These are phyloP conservation scores for Synergus umbraculus DNA, from an alignment of 2,888 invertebrate genomes.

Conservation along the genomic window DNA sequence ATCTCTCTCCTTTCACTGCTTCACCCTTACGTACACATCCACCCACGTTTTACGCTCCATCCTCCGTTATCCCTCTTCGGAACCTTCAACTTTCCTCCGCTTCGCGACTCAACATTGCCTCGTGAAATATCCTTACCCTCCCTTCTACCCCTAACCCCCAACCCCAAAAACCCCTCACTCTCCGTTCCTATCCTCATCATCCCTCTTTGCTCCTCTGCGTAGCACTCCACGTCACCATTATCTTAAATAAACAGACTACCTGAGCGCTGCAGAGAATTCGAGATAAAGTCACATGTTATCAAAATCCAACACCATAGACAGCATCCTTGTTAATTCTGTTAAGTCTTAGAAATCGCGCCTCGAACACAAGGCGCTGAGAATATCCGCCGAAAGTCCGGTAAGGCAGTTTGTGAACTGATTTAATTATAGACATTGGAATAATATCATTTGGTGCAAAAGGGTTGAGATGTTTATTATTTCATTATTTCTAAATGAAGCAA, in stretches of 20 bases:
- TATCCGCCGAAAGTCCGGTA: constrained; percentile 25
- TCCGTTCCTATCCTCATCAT: background rate
- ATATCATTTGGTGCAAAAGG: background rate
- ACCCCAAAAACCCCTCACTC: background rate
- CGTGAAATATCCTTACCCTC: constrained; percentile 22
- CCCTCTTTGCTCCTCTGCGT: constrained; percentile 24
- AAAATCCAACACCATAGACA: constrained; percentile 42
- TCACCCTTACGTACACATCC: background rate
- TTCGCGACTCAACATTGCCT: constrained; percentile 29
- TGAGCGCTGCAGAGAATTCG: constrained; percentile 29
- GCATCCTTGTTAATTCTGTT: constrained; percentile 46
- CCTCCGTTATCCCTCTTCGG: background rate
- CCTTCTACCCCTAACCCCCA: background rate
- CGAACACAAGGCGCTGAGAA: constrained; percentile 24
- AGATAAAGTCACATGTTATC: constrained; percentile 41
- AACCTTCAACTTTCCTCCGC: constrained; percentile 23
- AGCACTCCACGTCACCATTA: constrained; percentile 41
- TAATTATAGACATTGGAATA: background rate
- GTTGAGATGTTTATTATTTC: background rate
- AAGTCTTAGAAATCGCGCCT: constrained; percentile 42
- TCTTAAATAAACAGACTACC: constrained; percentile 42
- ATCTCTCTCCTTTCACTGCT: background rate
- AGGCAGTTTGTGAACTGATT: background rate
- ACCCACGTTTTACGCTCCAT: background rate
- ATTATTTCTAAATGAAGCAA: no score